These are phyloP conservation scores for Odontomachus brunneus DNA, from an alignment of 1,140 invertebrate species.

Conservation along the genomic window DNA sequence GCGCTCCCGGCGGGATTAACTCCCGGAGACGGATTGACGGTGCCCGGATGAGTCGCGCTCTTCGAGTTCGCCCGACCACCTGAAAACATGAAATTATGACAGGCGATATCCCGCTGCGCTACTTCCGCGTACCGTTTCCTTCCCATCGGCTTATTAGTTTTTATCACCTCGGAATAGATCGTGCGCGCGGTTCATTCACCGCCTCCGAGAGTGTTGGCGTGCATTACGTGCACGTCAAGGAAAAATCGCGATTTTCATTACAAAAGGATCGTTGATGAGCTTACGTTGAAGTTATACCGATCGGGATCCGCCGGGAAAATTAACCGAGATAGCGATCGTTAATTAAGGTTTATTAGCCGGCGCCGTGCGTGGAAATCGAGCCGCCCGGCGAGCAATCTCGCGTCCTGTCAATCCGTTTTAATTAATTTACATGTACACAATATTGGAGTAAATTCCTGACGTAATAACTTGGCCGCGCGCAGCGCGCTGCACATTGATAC, in stretches of 20 bases:
- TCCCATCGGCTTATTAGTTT: slow-evolving; percentile 25
- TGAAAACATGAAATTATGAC: slow-evolving; percentile 69
- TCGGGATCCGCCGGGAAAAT: slow-evolving; percentile 41
- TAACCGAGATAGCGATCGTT: slow-evolving; percentile 57
- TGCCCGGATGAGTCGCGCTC: slow-evolving; percentile 41
- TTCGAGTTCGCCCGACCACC: slow-evolving; percentile 33
- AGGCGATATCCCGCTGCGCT: slow-evolving; percentile 7
- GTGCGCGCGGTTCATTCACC: neutral
- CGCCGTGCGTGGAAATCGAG: slow-evolving; percentile 49
- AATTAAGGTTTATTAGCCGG: slow-evolving; percentile 55
- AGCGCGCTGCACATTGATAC: slow-evolving; percentile 25
- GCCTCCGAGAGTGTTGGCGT: neutral
- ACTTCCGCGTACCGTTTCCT: slow-evolving; percentile 1
- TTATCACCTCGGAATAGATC: slow-evolving; percentile 10
- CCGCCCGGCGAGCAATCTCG: slow-evolving; percentile 55
- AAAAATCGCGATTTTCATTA: slow-evolving; percentile 53
- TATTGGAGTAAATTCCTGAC: slow-evolving; percentile 58
- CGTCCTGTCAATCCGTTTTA: slow-evolving; percentile 59
- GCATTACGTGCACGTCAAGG: neutral
- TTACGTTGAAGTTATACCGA: slow-evolving; percentile 25
- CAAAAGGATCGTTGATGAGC: slow-evolving; percentile 43
- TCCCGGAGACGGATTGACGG: slow-evolving; percentile 69
- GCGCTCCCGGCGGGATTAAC: slow-evolving; percentile 71
- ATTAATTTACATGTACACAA: slow-evolving; percentile 62
- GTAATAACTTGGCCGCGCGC: slow-evolving; percentile 49